A percentile compares a stretch with the other conserved stretches of the same genome.
Evolutionary conservation across 2,113 vertebrate species (phyloP).

Genomic region (Gnathonemus echidnorhynchus): DNA sequence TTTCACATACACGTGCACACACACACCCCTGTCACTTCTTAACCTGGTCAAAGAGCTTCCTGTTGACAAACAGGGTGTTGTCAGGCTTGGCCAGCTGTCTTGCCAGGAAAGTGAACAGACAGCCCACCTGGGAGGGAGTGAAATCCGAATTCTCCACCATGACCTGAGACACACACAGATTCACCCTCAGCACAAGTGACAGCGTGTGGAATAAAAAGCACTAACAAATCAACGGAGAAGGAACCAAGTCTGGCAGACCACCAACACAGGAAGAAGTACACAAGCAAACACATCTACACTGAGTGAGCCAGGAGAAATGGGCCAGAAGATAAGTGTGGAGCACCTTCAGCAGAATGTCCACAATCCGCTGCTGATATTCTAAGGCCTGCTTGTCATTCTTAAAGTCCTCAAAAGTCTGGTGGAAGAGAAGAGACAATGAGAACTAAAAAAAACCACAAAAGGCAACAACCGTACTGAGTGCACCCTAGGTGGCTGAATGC

Average conservation of each 20-base stretch:
- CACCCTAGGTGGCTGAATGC: neutral
- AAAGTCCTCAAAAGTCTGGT: conserved; percentile 97
- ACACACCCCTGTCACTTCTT: conserved; percentile 22
- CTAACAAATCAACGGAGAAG: neutral
- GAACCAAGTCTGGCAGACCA: neutral
- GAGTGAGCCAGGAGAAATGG: neutral
- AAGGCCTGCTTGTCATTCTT: conserved; percentile 97
- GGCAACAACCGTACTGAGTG: neutral
- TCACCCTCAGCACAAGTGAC: neutral
- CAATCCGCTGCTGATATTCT: conserved; percentile 94
- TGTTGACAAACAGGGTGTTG: conserved; percentile 95
- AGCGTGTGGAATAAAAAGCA: neutral
- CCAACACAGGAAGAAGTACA: neutral
- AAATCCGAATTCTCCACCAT: conserved; percentile 98
- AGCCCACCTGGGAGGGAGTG: conserved; percentile 91
- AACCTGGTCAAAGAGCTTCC: conserved; percentile 95
- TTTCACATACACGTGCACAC: neutral
- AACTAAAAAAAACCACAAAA: neutral
- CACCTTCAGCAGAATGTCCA: conserved; percentile 94
- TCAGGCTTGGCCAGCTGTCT: conserved; percentile 92
- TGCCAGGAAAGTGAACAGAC: conserved; percentile 93
- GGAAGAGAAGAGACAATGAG: conserved; percentile 21
- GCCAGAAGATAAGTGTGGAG: neutral
- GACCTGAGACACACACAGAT: conserved; percentile 59
- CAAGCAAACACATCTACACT: neutral